Percentiles rank a stretch among this genome's conserved stretches.
These are phyloP conservation scores for Hydrocynus forskahlii DNA, from an alignment of 2,797 vertebrate species.

Conservation along the genomic window DNA sequence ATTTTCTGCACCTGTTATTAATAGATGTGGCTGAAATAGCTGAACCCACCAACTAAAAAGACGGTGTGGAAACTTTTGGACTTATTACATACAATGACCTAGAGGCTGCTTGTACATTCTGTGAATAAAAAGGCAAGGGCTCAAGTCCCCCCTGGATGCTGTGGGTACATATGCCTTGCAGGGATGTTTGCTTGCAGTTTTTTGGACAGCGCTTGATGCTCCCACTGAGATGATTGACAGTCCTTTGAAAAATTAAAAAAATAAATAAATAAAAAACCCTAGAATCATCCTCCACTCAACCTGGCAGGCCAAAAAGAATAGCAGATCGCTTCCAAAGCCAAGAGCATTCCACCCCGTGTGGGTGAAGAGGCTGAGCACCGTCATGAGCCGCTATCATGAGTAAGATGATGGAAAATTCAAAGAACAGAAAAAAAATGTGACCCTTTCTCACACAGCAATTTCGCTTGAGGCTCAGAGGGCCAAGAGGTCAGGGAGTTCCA, in stretches of 20 bases:
- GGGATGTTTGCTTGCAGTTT: constrained; percentile 25
- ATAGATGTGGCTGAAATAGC: not conserved
- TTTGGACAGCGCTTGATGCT: constrained; percentile 29
- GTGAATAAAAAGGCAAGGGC: not conserved
- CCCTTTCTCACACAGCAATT: constrained; percentile 57
- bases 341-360: constrained; percentile 26
- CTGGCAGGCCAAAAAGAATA: constrained; percentile 28
- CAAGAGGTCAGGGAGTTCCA: constrained; percentile 56
- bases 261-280: constrained; percentile 1
- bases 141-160: not conserved
- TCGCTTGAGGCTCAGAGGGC: constrained; percentile 48
- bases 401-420: constrained; percentile 37
- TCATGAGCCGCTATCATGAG: constrained; percentile 33
- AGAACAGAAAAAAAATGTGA: constrained; percentile 38
- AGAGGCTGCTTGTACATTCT: not conserved
- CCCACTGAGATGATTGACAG: constrained; percentile 32
- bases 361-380: constrained; percentile 34
- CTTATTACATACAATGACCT: not conserved
- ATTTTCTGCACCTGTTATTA: not conserved
- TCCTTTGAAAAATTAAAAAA: not conserved
- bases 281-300: constrained; percentile 21
- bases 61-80: not conserved
- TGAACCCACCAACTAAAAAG: not conserved
- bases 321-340: constrained; percentile 28
- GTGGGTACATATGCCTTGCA: not conserved